A percentile compares a stretch with the other conserved stretches of the same genome.
phyloP scores from a whole-genome alignment of 37 sponge, comb jelly and placozoan genomes.

The Aphrocallistes beatrix region DNA sequence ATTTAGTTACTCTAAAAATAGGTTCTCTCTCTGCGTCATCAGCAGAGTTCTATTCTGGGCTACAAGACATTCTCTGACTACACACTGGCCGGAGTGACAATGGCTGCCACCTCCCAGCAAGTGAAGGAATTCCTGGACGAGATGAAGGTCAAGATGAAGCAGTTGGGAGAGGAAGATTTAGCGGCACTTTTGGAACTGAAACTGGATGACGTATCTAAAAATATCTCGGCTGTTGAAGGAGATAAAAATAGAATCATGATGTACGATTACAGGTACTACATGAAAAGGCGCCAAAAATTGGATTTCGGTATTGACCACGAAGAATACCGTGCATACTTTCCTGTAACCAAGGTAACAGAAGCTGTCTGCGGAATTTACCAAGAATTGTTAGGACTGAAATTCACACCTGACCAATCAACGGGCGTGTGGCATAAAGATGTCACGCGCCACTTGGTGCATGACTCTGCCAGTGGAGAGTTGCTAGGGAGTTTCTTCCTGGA shows the following conservation, averaged over 20 bases:
- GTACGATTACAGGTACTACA: constrained; percentile 39
- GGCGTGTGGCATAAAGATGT: constrained; percentile 41
- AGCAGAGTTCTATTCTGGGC: constrained; percentile 33
- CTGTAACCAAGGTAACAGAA: constrained; percentile 34
- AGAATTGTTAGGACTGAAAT: constrained; percentile 26
- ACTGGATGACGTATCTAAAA: background rate
- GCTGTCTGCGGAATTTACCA: constrained; percentile 30
- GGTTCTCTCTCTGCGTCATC: constrained; percentile 21
- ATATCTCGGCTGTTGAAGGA: background rate
- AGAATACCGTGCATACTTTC: constrained; percentile 41
- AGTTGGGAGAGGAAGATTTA: background rate
- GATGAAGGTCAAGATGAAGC: background rate
- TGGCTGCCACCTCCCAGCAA: background rate
- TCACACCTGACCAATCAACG: constrained; percentile 23
- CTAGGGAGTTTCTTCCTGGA: constrained; percentile 50
- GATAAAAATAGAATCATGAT: constrained; percentile 20
- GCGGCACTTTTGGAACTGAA: background rate
- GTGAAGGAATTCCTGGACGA: background rate
- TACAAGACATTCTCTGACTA: constrained; percentile 36
- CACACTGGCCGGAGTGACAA: constrained; percentile 26
- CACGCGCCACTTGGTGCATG: constrained; percentile 23
- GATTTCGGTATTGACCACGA: constrained; percentile 45
- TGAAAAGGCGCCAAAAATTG: constrained; percentile 32
- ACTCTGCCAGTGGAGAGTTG: constrained; percentile 18
- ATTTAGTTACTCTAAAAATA: background rate